Percentiles rank a stretch among this genome's conserved stretches.
Conservation (phyloP, 2,888 invertebrate genomes). For the Drosophila seclusa region DNA sequence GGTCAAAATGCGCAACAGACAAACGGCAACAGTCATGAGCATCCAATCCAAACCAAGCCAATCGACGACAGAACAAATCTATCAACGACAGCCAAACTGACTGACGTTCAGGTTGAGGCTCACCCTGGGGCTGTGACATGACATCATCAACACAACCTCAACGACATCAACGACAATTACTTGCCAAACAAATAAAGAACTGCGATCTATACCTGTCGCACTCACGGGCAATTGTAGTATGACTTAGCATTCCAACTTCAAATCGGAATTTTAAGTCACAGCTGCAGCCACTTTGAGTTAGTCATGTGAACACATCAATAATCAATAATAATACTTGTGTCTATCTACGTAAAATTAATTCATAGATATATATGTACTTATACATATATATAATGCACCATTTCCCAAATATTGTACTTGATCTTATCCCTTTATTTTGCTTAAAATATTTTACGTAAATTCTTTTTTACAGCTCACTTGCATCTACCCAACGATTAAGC, state of each 20-base stretch:
- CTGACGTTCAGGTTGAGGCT: slow-evolving; percentile 18
- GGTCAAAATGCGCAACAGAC: slow-evolving; percentile 75
- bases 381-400: too few species aligned
- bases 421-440: neutral
- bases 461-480: slow-evolving; percentile 37
- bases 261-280: slow-evolving; percentile 20
- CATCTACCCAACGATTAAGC: slow-evolving; percentile 34
- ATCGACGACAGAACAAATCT: slow-evolving; percentile 67
- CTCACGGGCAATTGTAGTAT: slow-evolving; percentile 43
- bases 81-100: slow-evolving; percentile 61
- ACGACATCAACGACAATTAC: slow-evolving; percentile 67
- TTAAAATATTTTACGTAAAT: slow-evolving; percentile 1
- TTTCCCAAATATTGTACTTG: neutral
- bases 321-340: slow-evolving; percentile 1
- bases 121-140: slow-evolving; percentile 53
- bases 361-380: neutral
- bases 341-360: neutral
- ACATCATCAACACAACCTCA: slow-evolving; percentile 50
- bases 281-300: slow-evolving; percentile 16
- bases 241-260: slow-evolving; percentile 49
- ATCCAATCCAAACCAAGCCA: slow-evolving; percentile 48
- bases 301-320: neutral
- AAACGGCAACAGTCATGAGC: slow-evolving; percentile 41
- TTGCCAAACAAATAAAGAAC: slow-evolving; percentile 68
- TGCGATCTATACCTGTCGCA: slow-evolving; percentile 68